These are phyloP conservation scores for Salpingus planirostris DNA, from an alignment of 2,888 invertebrate genomes.

Conservation along the genomic window DNA sequence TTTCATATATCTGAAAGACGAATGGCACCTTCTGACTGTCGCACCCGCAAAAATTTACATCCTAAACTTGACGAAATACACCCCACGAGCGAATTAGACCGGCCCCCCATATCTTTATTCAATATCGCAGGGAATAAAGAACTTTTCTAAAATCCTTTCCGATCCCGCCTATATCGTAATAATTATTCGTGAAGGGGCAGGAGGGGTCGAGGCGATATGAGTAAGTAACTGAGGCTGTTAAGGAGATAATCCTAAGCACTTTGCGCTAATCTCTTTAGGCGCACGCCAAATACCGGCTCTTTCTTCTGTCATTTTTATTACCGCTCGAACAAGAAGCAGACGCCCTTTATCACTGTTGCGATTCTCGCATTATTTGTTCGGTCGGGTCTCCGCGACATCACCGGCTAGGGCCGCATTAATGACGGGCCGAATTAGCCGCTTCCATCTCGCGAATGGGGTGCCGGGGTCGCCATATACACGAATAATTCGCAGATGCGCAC, in stretches of 20 bases:
- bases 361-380: slow-evolving; percentile 5
- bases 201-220: slow-evolving; percentile 4
- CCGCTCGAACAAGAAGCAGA: slow-evolving; percentile 14
- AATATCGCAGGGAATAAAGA: background rate
- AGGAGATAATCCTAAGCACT: slow-evolving; percentile 12
- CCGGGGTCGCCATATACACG: slow-evolving; percentile 11
- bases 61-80: no score
- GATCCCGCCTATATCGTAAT: no score
- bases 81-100: no score
- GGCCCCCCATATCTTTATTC: no score
- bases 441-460: slow-evolving; percentile 12
- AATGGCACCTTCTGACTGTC: no score
- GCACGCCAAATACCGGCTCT: slow-evolving; percentile 14
- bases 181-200: background rate
- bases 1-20: slow-evolving; percentile 18
- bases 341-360: slow-evolving; percentile 9
- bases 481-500: no score
- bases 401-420: no score
- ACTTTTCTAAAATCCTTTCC: background rate
- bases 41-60: no score
- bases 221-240: slow-evolving; percentile 8
- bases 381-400: slow-evolving; percentile 4
- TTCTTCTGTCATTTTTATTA: slow-evolving; percentile 17
- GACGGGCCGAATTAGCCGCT: slow-evolving; percentile 8
- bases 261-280: slow-evolving; percentile 14